Conservation (phyloP, 2,797 vertebrate species). For the Enteromius argenteus region DNA sequence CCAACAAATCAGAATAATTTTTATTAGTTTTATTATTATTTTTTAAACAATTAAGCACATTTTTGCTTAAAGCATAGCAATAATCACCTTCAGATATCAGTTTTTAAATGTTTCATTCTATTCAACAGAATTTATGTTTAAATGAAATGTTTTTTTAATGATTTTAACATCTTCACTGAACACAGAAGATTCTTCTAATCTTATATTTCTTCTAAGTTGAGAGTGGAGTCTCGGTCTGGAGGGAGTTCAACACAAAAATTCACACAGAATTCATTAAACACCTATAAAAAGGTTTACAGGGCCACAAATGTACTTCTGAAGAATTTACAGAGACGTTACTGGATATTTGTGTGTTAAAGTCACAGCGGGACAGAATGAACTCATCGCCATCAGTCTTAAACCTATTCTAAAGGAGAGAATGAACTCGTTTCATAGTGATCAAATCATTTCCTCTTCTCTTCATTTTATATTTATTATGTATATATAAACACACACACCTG, state of each 20-base stretch:
- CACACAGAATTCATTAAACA: neutral
- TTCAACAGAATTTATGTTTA: too few relatives aligned
- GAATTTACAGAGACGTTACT: constrained; percentile 17
- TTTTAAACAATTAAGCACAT: neutral
- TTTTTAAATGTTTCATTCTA: neutral
- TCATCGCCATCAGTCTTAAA: neutral
- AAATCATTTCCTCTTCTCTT: neutral
- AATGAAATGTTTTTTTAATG: neutral
- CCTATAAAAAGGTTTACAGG: neutral
- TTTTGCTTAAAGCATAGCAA: neutral
- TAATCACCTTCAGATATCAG: neutral
- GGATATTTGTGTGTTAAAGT: neutral
- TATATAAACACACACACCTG: too few relatives aligned
- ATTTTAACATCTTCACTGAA: neutral
- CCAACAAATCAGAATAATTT: too few relatives aligned
- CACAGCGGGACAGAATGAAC: constrained; percentile 11
- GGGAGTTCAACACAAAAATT: neutral
- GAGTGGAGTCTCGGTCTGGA: neutral
- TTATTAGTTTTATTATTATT: too few relatives aligned
- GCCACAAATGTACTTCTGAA: constrained; percentile 22
- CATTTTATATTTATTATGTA: too few relatives aligned
- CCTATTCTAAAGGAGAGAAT: neutral
- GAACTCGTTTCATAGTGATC: neutral
- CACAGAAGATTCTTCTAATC: neutral
- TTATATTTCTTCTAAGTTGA: neutral